These are phyloP conservation scores for Macroramphosus scolopax DNA, from an alignment of 2,797 vertebrate species.

Conservation along the genomic window DNA sequence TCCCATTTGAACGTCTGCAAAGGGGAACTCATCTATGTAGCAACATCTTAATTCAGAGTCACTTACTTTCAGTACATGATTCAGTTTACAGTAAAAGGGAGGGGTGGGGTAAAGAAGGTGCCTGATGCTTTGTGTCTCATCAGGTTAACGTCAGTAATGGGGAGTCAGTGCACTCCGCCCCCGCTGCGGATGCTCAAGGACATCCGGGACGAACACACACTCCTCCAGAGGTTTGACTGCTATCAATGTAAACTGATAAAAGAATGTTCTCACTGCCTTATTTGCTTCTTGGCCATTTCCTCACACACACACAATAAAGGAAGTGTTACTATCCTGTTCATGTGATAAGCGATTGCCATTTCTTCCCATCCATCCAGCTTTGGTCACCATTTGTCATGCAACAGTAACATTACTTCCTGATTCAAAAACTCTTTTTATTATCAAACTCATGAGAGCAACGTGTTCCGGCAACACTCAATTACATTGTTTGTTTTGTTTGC, in stretches of 20 bases:
- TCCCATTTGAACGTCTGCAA: no score
- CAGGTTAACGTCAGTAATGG: slow-evolving; percentile 33
- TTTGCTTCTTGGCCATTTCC: not conserved
- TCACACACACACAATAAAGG: not conserved
- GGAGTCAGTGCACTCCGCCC: no score
- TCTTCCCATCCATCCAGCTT: not conserved
- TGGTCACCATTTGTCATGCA: no score
- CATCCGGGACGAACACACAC: fast-evolving
- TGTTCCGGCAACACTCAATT: no score
- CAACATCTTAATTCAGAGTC: not conserved
- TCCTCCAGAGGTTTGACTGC: slow-evolving; percentile 6
- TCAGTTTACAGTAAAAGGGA: not conserved
- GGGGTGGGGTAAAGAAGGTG: slow-evolving; percentile 1
- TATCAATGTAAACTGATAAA: slow-evolving; percentile 1
- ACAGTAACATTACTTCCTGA: no score
- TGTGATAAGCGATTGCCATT: not conserved
- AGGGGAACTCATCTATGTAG: not conserved
- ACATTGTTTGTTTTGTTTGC: not conserved
- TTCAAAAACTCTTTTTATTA: no score
- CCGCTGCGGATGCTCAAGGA: no score
- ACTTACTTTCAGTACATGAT: not conserved
- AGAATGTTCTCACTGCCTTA: no score
- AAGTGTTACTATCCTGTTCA: slow-evolving; percentile 27
- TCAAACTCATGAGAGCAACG: no score
- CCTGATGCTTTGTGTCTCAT: slow-evolving; percentile 6